Conservation (phyloP, 2,888 invertebrate species). For the Cephus pygmeus region DNA sequence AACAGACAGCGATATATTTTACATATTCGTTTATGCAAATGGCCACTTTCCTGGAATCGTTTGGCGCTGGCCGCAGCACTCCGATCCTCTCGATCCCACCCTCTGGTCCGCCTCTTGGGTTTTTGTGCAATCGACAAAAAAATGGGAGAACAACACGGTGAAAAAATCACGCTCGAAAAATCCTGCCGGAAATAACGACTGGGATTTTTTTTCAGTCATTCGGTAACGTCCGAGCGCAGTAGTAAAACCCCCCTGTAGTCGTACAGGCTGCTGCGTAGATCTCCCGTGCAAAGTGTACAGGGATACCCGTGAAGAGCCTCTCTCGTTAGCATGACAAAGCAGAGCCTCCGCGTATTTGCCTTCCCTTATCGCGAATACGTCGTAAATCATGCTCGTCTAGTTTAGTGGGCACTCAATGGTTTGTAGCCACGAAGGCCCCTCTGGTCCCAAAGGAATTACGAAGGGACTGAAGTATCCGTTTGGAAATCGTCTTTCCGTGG, state of each 20-base stretch:
- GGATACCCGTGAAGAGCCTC: neutral
- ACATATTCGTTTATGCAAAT: slow-evolving; percentile 47
- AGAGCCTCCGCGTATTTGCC: slow-evolving; percentile 1
- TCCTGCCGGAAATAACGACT: neutral
- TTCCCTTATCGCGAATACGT: slow-evolving; percentile 8
- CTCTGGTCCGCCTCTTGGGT: neutral
- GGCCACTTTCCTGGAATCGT: slow-evolving; percentile 41
- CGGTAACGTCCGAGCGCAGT: neutral
- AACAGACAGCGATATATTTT: slow-evolving; percentile 32
- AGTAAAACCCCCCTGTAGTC: neutral
- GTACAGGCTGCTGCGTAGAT: neutral
- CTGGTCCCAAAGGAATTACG: neutral
- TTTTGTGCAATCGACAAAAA: neutral
- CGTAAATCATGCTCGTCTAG: slow-evolving; percentile 5
- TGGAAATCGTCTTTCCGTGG: neutral
- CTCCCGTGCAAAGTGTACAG: neutral
- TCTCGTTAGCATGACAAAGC: slow-evolving; percentile 6
- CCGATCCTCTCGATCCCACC: neutral
- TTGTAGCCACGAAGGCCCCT: neutral
- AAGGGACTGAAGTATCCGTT: neutral
- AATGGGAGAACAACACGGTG: neutral
- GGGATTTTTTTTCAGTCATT: neutral
- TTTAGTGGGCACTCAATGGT: neutral
- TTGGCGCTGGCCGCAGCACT: slow-evolving; percentile 10
- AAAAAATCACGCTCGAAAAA: neutral